Evolutionary conservation across 2,888 invertebrate genomes (phyloP), one percentile per base, ranked within the genome.

Genomic region (Hoplodrina blanda): DNA sequence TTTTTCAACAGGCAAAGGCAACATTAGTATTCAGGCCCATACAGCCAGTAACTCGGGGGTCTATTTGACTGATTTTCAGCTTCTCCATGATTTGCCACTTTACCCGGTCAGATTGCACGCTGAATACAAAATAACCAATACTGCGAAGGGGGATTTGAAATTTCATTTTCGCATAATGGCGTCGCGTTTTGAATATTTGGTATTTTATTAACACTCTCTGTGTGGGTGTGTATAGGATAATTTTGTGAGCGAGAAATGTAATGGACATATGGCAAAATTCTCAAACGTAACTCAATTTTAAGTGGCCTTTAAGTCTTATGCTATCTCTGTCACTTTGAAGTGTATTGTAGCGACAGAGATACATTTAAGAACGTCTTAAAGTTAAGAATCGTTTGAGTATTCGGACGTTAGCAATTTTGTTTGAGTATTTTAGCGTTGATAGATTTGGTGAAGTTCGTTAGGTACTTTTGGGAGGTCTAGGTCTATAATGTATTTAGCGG

Each of bases 41-140:
- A 55, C 81, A 79, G 87, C 90, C 90, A 91, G 92, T 92, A 93
- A 92, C 95, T 92, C 94, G 89, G 91, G 89, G 93, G 93, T 95
- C 94, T 95, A 94, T 95, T 95, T 95, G 95, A 95, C 95, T 95
- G 95, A 95, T 95, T 95, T 94, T 95, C 95, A 94, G 94, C 92
- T 92, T 90, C 93, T 95, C 94, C 93, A 95, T 95, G 95, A 95
- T 95, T 95, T 94, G 94, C 94, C 95, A 95, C 95, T 95, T 95
- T 93, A 92, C 95, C 94, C 95, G 94, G 95, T 94, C 95, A 95
- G 91, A 76, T 78, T 89, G 89, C 84, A 91, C 81, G 87, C 85
- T 92, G 95, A 95, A 95, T 95, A 92, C 89, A 86, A 93, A 95
- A 85, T 86, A 91, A 90, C 91, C 92, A 91, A 93, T 93, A 88